phyloP scores from a whole-genome alignment of 2,113 vertebrate species.

The Oreochromis spilurus region DNA sequence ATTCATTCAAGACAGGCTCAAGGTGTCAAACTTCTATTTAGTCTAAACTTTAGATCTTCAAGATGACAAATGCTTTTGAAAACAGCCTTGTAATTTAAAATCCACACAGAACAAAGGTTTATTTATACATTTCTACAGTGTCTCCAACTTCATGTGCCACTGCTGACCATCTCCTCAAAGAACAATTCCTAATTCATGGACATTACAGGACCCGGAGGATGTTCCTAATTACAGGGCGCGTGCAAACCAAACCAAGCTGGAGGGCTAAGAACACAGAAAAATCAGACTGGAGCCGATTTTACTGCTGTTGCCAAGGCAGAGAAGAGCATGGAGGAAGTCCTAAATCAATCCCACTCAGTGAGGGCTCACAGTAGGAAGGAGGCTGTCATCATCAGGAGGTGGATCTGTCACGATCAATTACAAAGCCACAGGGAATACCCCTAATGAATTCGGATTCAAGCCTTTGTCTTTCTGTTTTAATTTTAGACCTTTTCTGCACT shows the following conservation, averaged over 20 bases:
- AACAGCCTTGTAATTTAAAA: slow-evolving; percentile 46
- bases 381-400: slow-evolving; percentile 65
- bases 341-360: slow-evolving; percentile 67
- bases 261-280: slow-evolving; percentile 37
- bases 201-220: slow-evolving; percentile 56
- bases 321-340: slow-evolving; percentile 57
- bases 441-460: slow-evolving; percentile 48
- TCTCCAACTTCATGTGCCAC: neutral
- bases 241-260: slow-evolving; percentile 47
- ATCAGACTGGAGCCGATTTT: slow-evolving; percentile 53
- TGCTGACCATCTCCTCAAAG: slow-evolving; percentile 19
- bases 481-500: neutral
- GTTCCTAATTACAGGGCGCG: slow-evolving; percentile 58
- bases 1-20: slow-evolving; percentile 1
- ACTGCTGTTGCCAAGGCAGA: slow-evolving; percentile 54
- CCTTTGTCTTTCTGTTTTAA: slow-evolving; percentile 29
- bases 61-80: slow-evolving; percentile 16
- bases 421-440: slow-evolving; percentile 45
- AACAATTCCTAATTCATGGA: slow-evolving; percentile 43
- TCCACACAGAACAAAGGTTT: slow-evolving; percentile 1
- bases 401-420: slow-evolving; percentile 69
- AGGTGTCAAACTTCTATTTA: slow-evolving; percentile 39
- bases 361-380: slow-evolving; percentile 48
- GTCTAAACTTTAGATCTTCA: slow-evolving; percentile 13
- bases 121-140: neutral